Evolutionary conservation across 2,113 vertebrate species (phyloP).

Genomic region (Myrmecophaga tridactyla): DNA sequence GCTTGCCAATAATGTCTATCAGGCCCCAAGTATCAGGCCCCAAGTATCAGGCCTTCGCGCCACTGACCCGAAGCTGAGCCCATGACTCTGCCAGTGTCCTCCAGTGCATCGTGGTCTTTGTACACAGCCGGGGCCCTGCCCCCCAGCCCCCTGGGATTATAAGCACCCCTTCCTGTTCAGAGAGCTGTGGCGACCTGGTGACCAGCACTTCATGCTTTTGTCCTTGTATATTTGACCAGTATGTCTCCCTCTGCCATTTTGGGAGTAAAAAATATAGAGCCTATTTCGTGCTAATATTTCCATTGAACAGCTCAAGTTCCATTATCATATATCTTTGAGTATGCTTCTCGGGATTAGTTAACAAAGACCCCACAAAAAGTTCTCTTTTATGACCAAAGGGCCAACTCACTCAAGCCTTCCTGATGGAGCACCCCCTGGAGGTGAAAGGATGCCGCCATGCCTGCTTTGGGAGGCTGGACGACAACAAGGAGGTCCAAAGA

Average conservation of each 20-base stretch:
- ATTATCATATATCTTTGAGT: not conserved
- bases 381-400: not conserved
- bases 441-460: not conserved
- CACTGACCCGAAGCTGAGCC: not conserved
- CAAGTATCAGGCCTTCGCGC: too few relatives aligned
- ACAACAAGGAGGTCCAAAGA: too few relatives aligned
- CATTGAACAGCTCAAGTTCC: not conserved
- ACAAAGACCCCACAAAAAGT: not conserved
- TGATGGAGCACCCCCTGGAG: not conserved
- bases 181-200: not conserved
- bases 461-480: not conserved
- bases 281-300: not conserved
- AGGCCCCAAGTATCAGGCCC: not conserved
- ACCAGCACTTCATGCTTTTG: too few relatives aligned
- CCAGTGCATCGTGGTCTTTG: too few relatives aligned
- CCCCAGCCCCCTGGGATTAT: not conserved
- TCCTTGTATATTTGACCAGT: not conserved
- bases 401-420: not conserved
- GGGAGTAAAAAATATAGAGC: too few relatives aligned
- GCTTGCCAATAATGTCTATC: not conserved
- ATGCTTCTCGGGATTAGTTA: not conserved
- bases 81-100: fast-evolving
- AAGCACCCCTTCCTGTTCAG: not conserved
- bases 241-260: not conserved
- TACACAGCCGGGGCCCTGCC: not conserved